Base-by-base conservation (phyloP, 2,888 invertebrate species). In the Lamproptera curius region DNA sequence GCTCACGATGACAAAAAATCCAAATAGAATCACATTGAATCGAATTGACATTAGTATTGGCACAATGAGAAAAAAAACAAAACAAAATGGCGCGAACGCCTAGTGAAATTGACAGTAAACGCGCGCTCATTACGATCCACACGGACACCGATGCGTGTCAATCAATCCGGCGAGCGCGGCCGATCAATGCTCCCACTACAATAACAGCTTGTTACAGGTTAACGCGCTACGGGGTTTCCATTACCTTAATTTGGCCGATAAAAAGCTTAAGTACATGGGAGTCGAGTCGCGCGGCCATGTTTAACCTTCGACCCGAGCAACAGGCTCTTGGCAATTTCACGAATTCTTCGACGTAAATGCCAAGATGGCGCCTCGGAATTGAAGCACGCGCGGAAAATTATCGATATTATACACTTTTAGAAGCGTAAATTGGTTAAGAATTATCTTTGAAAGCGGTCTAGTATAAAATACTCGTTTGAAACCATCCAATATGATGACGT, bases 91-190 rank as follows among this genome's bases (percentile, higher is more conserved):
- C 35, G 26, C 26, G 20, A 43, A 39, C 42, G 37, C 23, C 23
- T 26, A 14, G 60, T 65, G 60, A 67, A 65, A 71, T 68, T 62
- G 70, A 58, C 62, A 64, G 56, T 46, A 51, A 42, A 40, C 46
- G 37, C 71, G 55, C 55, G 67, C 72, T 78, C 79, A 80, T 83
- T 81, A 82, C 71, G 57, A 61, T 58, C 52, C 59, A 63, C 60
- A 70, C 72, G 69, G 74, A 66, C 64, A 65, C 57, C 73, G 77
- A 79, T 76, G 78, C 65, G 58, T 73, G 83, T 81, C 81, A 81
- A 79, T 83, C 81, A 78, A 34, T 64, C 53, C 52, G 17, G 42
- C 46, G 26, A 35, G 48, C 38, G 39, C 44, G 11, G 44, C 34
- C 48, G 50, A 49, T 51, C 44, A 49, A 46, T 43, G 51, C 37